Conservation (phyloP, 2,888 invertebrate species). For the Congeria kusceri region DNA sequence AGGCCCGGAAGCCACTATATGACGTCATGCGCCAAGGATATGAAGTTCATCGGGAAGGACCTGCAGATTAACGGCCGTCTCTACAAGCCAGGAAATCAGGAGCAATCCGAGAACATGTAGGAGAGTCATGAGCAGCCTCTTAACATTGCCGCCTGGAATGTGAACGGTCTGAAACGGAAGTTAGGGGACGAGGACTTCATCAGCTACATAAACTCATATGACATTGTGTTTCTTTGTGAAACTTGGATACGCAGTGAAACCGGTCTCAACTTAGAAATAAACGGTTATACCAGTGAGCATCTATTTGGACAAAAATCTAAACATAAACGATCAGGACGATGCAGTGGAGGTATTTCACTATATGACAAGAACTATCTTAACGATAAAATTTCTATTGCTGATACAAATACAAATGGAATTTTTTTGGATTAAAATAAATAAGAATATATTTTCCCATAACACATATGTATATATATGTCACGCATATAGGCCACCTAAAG, state of each 20-base stretch:
- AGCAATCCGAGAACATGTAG: background rate
- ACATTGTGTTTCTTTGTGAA: slow-evolving; percentile 12
- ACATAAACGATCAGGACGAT: background rate
- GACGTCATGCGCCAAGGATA: background rate
- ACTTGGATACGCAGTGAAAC: slow-evolving; percentile 9
- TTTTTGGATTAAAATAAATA: background rate
- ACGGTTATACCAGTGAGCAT: background rate
- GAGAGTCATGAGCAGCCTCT: slow-evolving; percentile 8
- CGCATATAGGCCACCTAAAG: background rate
- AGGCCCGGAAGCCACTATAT: slow-evolving; percentile 2
- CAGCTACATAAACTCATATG: background rate
- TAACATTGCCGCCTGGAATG: slow-evolving; percentile 6
- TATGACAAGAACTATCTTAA: background rate
- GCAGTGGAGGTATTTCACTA: background rate
- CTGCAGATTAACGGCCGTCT: background rate
- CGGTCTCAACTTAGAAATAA: background rate
- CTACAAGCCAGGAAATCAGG: background rate
- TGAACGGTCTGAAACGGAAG: slow-evolving; percentile 18
- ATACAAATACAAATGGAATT: background rate
- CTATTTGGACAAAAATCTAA: slow-evolving; percentile 1
- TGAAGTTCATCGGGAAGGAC: background rate
- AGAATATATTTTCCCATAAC: background rate
- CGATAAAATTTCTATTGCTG: background rate
- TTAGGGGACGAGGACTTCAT: slow-evolving; percentile 14
- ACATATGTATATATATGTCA: background rate